Evolutionary conservation across 2,113 vertebrate species (phyloP), one percentile per base, ranked within the genome.

Genomic region (Epinephelus fuscoguttatus): DNA sequence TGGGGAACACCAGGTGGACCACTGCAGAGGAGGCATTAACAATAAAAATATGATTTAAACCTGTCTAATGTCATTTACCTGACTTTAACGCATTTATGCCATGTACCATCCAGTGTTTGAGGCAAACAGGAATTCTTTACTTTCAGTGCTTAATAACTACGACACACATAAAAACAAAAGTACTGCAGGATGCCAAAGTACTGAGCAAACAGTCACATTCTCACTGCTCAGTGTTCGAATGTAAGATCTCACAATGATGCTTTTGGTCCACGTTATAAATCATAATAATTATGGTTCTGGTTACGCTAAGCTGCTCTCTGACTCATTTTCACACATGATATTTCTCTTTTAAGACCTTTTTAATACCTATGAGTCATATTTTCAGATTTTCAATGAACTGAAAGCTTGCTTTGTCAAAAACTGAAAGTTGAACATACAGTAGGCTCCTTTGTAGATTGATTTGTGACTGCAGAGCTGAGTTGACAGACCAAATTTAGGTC

Each of bases 351-450:
- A 80, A 84, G 52, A 76, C 74, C 74, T 75, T 74, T 66, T 70
- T 88, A 83, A 78, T 75, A 67, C 63, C 40, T 40, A 19, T 88
- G 72, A 91, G 45, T 87, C 81, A 87, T 70, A 49, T 85, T 83
- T 90, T 73, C 79, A 91, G 56, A 69, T 84, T 25, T 68, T 78
- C 70, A 66, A 68, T 55, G 75, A 78, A 84, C 81, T 79, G 57
- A 84, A 75, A 75, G 80, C 78, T 74, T 27, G 55, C 81, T 91
- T 88, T 88, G 82, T 84, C 59, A 50, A 37, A 57, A 52, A 70
- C 47, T 23, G 18, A 25, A 81, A 62, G 25, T 75, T 17, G n/a
- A 80, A 66, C 42, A 56, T 59, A 69, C 80, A 81, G 74, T 68
- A 49, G 67, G 52, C 37, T 81, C 62, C 21, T 74, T 52, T 77